These are phyloP conservation scores for Empidonax alnorum DNA, from an alignment of 2,113 vertebrate species.

Conservation along the genomic window DNA sequence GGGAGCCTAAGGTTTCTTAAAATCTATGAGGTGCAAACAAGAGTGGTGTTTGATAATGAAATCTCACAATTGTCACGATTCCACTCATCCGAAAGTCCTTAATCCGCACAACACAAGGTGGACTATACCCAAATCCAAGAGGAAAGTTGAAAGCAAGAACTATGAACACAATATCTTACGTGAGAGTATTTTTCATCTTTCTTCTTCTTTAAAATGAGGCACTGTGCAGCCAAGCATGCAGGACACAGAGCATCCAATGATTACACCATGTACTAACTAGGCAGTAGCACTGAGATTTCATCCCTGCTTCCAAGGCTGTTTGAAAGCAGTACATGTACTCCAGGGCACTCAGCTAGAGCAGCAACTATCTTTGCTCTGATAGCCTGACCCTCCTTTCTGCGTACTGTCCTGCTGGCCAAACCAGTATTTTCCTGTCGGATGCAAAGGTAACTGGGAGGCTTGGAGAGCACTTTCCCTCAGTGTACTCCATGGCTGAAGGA, in stretches of 20 bases:
- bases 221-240: not conserved
- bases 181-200: not conserved
- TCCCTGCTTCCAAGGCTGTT: not conserved
- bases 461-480: not conserved
- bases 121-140: not conserved
- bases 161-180: not conserved
- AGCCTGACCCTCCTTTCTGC: not conserved
- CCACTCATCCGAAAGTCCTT: not conserved
- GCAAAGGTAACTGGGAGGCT: not conserved
- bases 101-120: not conserved
- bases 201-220: not conserved
- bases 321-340: rapidly evolving
- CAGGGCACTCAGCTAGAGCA: not conserved
- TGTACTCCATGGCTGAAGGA: rapidly evolving
- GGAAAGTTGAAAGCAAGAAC: not conserved
- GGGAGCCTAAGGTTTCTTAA: not conserved
- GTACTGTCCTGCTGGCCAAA: not conserved
- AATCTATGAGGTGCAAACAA: not conserved
- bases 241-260: not conserved
- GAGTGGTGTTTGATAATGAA: rapidly evolving
- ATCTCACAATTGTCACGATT: not conserved
- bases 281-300: not conserved
- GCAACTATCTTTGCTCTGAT: not conserved
- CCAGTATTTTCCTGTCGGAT: not conserved
- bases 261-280: rapidly evolving